phyloP scores from a whole-genome alignment of 1,140 invertebrate species.

The Neuroterus valhalla region DNA sequence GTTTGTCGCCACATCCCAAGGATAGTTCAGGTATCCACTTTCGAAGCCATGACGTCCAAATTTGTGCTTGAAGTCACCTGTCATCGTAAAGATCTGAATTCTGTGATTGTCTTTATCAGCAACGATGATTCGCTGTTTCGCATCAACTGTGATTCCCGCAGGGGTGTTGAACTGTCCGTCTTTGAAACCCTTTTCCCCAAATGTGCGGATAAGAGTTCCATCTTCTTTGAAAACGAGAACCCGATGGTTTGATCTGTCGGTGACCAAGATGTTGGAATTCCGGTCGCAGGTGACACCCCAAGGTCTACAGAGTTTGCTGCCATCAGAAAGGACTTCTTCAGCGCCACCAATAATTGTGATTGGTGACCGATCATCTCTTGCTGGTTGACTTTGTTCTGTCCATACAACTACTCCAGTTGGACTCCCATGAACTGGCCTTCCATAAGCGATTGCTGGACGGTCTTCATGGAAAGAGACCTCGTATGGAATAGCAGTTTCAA shows the following conservation, averaged over 20 bases:
- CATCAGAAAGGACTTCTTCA: too few species aligned
- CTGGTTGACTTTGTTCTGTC: too few species aligned
- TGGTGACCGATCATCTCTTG: too few species aligned
- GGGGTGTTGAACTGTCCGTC: conserved; percentile 93
- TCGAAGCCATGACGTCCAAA: conserved; percentile 92
- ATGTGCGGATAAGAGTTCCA: conserved; percentile 85
- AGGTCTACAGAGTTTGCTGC: conserved; percentile 76
- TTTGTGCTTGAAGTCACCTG: conserved; percentile 86
- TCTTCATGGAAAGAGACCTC: too few species aligned
- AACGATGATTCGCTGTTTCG: conserved; percentile 87
- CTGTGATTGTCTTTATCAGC: conserved; percentile 98
- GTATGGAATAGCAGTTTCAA: too few species aligned
- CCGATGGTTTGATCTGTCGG: conserved; percentile 94
- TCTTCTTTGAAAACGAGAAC: conserved; percentile 88
- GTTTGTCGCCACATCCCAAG: conserved; percentile 96
- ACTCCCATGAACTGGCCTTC: too few species aligned
- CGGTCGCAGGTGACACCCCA: conserved; percentile 94
- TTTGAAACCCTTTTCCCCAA: conserved; percentile 86
- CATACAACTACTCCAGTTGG: too few species aligned
- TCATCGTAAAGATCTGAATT: conserved; percentile 85
- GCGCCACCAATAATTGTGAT: too few species aligned
- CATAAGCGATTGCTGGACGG: too few species aligned
- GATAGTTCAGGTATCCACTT: conserved; percentile 94
- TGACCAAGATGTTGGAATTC: conserved; percentile 89
- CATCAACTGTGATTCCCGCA: conserved; percentile 89